Conservation (phyloP, 2,888 invertebrate genomes). For the Holacanthella duospinosa region DNA sequence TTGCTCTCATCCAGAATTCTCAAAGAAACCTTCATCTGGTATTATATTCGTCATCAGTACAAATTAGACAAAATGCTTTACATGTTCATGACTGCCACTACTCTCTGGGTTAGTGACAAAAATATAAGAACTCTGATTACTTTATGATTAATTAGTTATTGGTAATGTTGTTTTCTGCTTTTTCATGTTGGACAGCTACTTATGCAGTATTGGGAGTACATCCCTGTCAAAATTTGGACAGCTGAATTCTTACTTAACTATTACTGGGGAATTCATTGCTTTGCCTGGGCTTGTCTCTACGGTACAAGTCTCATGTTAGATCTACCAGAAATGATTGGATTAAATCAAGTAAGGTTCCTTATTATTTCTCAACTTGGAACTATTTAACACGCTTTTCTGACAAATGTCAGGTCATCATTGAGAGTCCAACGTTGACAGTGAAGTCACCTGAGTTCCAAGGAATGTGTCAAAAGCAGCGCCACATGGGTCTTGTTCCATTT, state of each 20-base stretch:
- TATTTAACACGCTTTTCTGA: too few species aligned
- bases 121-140: too few species aligned
- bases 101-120: background rate
- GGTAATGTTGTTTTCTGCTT: slow-evolving; percentile 5
- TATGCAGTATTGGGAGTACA: slow-evolving; percentile 15
- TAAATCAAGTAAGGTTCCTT: slow-evolving; percentile 29
- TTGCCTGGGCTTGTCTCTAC: slow-evolving; percentile 22
- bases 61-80: background rate
- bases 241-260: background rate
- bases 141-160: background rate
- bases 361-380: too few species aligned
- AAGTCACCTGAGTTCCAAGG: slow-evolving; percentile 26
- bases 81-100: background rate
- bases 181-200: too few species aligned
- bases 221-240: slow-evolving; percentile 17
- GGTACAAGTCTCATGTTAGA: slow-evolving; percentile 30
- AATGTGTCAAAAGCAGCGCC: slow-evolving; percentile 22
- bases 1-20: background rate
- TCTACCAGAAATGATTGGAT: slow-evolving; percentile 26
- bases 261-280: slow-evolving; percentile 12
- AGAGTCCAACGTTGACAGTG: slow-evolving; percentile 16
- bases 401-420: slow-evolving; percentile 26
- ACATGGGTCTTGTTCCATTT: slow-evolving; percentile 28
- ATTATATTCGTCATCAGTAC: slow-evolving; percentile 13
- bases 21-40: slow-evolving; percentile 12